Evolutionary conservation across 1,140 invertebrate genomes (phyloP).

Genomic region (Drosophila melanica): DNA sequence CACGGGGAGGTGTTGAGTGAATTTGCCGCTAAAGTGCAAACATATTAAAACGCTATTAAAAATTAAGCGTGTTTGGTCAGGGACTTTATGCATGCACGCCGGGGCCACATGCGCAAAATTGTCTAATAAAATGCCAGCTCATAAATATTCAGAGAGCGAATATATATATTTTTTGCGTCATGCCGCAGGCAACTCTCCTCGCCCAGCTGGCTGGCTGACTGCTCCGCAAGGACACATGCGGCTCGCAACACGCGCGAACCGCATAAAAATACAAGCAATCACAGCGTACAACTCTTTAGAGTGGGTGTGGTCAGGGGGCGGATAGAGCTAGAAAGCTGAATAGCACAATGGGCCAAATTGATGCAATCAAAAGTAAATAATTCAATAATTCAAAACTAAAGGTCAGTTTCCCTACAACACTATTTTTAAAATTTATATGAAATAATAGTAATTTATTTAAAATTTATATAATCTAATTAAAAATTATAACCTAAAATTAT

Average conservation of each 20-base stretch:
- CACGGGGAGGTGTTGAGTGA: background rate
- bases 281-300: constrained; percentile 55
- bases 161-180: constrained; percentile 38
- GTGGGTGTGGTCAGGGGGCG: no score
- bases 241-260: constrained; percentile 55
- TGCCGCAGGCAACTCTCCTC: background rate
- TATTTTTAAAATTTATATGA: no score
- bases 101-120: constrained; percentile 53
- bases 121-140: constrained; percentile 74
- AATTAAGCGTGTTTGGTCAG: constrained; percentile 48
- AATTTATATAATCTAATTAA: no score
- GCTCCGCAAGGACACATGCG: constrained; percentile 14
- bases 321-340: background rate
- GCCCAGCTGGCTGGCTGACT: background rate
- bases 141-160: constrained; percentile 75
- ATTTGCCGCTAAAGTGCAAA: constrained; percentile 27
- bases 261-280: constrained; percentile 72
- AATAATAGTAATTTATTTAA: no score
- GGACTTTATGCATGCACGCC: background rate
- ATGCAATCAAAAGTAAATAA: no score
- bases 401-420: no score
- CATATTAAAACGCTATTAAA: constrained; percentile 67
- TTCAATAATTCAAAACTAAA: no score
- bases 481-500: no score
- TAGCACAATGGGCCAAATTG: background rate